These are phyloP conservation scores for Protonibea diacanthus DNA, from an alignment of 2,797 vertebrate genomes.

Conservation along the genomic window DNA sequence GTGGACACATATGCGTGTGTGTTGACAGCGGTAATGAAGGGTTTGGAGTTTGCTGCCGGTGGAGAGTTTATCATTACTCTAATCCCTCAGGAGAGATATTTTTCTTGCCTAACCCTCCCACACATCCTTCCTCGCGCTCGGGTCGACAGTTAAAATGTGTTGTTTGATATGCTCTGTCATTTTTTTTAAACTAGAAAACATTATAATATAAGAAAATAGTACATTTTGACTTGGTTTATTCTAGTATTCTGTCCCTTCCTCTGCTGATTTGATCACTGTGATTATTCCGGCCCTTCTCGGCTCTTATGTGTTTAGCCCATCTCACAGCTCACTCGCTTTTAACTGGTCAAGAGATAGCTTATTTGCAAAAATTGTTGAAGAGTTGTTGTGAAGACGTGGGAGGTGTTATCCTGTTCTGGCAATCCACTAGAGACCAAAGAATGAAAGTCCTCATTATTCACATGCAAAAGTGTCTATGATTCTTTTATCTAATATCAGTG, in stretches of 20 bases:
- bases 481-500: slow-evolving; percentile 48
- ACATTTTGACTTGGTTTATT: slow-evolving; percentile 29
- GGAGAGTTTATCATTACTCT: slow-evolving; percentile 76
- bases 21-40: slow-evolving; percentile 62
- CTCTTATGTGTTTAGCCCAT: slow-evolving; percentile 28
- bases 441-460: slow-evolving; percentile 66
- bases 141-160: slow-evolving; percentile 57
- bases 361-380: slow-evolving; percentile 56
- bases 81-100: slow-evolving; percentile 72
- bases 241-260: slow-evolving; percentile 12
- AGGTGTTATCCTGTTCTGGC: slow-evolving; percentile 72
- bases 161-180: slow-evolving; percentile 53
- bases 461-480: slow-evolving; percentile 51
- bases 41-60: slow-evolving; percentile 62
- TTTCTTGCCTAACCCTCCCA: slow-evolving; percentile 64
- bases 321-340: slow-evolving; percentile 33
- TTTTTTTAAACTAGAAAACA: slow-evolving; percentile 55
- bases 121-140: slow-evolving; percentile 43
- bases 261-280: slow-evolving; percentile 34
- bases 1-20: slow-evolving; percentile 11
- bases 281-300: slow-evolving; percentile 40
- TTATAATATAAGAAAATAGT: slow-evolving; percentile 43
- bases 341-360: slow-evolving; percentile 42
- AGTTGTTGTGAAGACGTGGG: slow-evolving; percentile 63
- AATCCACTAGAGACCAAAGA: slow-evolving; percentile 56